phyloP scores from a whole-genome alignment of 2,113 vertebrate species.

The Ptilorrhoa leucosticta region DNA sequence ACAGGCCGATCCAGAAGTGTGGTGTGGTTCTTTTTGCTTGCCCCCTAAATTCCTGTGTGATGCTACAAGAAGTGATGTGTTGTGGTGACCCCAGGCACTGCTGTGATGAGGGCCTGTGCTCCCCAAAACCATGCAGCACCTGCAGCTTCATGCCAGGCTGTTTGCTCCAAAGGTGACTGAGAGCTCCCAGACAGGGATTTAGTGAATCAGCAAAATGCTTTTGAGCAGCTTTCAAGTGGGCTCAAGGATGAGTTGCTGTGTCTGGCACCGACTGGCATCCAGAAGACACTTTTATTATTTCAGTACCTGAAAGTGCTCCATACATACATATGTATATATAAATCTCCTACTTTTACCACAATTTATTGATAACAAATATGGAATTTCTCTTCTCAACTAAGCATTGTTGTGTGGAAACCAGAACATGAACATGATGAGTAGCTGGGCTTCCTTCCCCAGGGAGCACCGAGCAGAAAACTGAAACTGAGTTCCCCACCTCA shows the following conservation, averaged over 20 bases:
- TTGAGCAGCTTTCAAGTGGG: neutral
- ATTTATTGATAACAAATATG: neutral
- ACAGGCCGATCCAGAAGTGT: slow-evolving; percentile 1
- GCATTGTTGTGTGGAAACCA: neutral
- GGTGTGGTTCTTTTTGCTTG: neutral
- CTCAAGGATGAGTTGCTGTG: neutral
- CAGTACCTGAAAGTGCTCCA: neutral
- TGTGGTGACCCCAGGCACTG: neutral
- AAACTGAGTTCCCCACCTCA: neutral
- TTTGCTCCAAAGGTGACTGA: neutral
- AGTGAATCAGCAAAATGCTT: neutral
- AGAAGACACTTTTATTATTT: neutral
- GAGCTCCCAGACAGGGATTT: neutral
- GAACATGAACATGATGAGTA: neutral
- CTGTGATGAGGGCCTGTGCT: neutral
- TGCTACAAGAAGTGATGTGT: neutral
- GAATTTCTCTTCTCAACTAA: neutral
- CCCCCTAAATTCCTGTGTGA: neutral
- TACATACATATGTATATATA: neutral
- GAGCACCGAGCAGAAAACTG: neutral
- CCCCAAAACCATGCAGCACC: neutral
- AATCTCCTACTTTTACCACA: neutral
- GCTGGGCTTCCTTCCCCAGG: neutral
- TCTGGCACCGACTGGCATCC: neutral
- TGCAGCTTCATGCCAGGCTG: neutral